phyloP scores from a whole-genome alignment of 2,113 vertebrate species.

The Tychaedon coryphoeus region DNA sequence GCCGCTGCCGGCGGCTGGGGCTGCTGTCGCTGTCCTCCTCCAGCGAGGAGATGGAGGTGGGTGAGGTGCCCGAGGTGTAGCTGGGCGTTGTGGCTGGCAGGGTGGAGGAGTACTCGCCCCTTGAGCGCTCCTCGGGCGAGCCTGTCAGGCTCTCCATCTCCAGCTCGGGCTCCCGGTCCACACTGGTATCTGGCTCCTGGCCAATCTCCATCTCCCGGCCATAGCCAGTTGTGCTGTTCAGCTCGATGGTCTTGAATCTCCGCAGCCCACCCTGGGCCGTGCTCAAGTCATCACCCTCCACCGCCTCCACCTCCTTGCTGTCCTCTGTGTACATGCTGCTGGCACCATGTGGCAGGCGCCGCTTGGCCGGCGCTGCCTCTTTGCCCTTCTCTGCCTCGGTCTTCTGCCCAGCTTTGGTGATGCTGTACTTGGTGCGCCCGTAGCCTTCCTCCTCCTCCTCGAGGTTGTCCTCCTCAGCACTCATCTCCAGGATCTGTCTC shows the following conservation, averaged over 20 bases:
- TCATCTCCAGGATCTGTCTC: constrained; percentile 97
- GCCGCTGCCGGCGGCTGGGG: constrained; percentile 91
- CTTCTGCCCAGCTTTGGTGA: constrained; percentile 81
- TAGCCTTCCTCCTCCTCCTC: constrained; percentile 84
- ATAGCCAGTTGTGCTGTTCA: constrained; percentile 92
- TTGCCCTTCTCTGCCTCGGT: constrained; percentile 81
- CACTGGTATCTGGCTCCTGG: constrained; percentile 82
- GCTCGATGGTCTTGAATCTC: constrained; percentile 96
- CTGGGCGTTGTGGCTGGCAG: constrained; percentile 94
- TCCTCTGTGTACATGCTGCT: constrained; percentile 85
- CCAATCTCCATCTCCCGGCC: constrained; percentile 86
- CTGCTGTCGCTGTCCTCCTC: constrained; percentile 99
- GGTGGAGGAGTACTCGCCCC: constrained; percentile 95
- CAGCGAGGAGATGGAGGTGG: constrained; percentile 95
- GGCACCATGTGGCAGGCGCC: constrained; percentile 83
- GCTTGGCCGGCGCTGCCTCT: constrained; percentile 69
- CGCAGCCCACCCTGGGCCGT: constrained; percentile 89
- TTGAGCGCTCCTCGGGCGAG: constrained; percentile 93
- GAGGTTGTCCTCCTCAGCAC: constrained; percentile 92
- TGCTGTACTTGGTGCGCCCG: constrained; percentile 52
- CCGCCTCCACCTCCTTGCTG: constrained; percentile 71
- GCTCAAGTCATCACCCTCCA: constrained; percentile 78
- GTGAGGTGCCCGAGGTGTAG: constrained; percentile 95
- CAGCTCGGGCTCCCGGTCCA: constrained; percentile 93
- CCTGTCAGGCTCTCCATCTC: constrained; percentile 99